These are phyloP conservation scores for Venusia cambrica DNA, from an alignment of 2,888 invertebrate species.

Conservation along the genomic window DNA sequence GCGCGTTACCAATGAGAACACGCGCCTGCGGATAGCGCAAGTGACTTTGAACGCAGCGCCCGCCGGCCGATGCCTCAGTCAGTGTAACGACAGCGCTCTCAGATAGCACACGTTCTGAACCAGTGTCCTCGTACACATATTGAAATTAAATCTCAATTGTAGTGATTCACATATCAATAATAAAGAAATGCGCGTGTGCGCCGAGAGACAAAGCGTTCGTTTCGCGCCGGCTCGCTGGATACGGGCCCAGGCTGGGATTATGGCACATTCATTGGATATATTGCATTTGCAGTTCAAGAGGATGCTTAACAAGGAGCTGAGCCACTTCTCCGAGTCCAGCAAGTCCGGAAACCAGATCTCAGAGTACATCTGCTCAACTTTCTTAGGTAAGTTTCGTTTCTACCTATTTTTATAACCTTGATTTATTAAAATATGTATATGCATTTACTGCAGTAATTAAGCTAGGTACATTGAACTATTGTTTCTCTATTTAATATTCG, in stretches of 20 bases:
- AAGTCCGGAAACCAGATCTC: slow-evolving; percentile 99
- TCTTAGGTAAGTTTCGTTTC: slow-evolving; percentile 90
- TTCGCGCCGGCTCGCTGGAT: slow-evolving; percentile 62
- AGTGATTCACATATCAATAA: slow-evolving; percentile 32
- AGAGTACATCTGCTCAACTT: slow-evolving; percentile 99
- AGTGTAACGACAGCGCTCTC: slow-evolving; percentile 65
- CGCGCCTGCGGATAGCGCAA: slow-evolving; percentile 31
- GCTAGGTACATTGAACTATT: not conserved
- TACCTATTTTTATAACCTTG: not conserved
- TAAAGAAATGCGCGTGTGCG: slow-evolving; percentile 72
- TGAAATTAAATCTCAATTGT: slow-evolving; percentile 28
- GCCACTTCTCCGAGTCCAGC: slow-evolving; percentile 99
- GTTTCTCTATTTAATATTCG: not conserved
- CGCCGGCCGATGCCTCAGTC: slow-evolving; percentile 55
- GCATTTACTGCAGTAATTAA: too few species aligned
- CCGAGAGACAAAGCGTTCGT: slow-evolving; percentile 66
- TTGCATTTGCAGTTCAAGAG: slow-evolving; percentile 94
- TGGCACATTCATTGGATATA: slow-evolving; percentile 70
- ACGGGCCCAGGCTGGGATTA: slow-evolving; percentile 54
- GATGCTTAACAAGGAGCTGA: slow-evolving; percentile 99
- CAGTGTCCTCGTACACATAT: slow-evolving; percentile 14
- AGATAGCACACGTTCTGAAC: slow-evolving; percentile 50
- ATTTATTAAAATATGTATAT: too few species aligned
- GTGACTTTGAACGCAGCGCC: slow-evolving; percentile 34
- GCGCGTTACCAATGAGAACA: slow-evolving; percentile 38